phyloP scores from a whole-genome alignment of 2,888 invertebrate genomes.

The Idaea dimidiata region DNA sequence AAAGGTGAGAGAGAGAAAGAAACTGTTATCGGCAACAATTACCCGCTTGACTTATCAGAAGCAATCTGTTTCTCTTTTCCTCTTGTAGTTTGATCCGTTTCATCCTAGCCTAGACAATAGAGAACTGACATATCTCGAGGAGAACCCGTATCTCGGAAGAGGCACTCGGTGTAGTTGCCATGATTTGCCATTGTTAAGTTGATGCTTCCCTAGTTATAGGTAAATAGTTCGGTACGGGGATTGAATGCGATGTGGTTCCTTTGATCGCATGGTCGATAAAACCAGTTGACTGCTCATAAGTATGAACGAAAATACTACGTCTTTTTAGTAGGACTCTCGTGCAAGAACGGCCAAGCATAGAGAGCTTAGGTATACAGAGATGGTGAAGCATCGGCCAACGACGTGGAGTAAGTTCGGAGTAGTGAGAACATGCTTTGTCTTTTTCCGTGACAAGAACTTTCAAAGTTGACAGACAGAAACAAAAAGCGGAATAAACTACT shows the following conservation, averaged over 20 bases:
- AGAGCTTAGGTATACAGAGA: no score
- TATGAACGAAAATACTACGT: no score
- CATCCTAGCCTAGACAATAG: not conserved
- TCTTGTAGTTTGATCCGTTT: not conserved
- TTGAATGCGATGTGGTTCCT: slow-evolving; percentile 4
- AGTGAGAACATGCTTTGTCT: no score
- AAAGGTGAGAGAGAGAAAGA: not conserved
- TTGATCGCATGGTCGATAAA: not conserved
- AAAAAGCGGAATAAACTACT: no score
- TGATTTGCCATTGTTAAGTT: not conserved
- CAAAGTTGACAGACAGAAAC: no score
- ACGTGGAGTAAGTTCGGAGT: no score
- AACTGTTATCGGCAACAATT: not conserved
- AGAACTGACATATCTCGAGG: not conserved
- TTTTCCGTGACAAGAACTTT: no score
- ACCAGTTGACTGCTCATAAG: no score
- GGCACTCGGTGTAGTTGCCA: not conserved
- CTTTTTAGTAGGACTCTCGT: no score
- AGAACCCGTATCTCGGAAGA: not conserved
- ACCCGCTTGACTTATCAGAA: not conserved
- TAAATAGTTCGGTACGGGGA: not conserved
- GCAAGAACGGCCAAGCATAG: no score
- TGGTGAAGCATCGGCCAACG: no score
- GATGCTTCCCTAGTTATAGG: not conserved
- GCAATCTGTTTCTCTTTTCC: not conserved